Conservation (phyloP, 2,113 vertebrate genomes). For the Corythornis vintsioides region DNA sequence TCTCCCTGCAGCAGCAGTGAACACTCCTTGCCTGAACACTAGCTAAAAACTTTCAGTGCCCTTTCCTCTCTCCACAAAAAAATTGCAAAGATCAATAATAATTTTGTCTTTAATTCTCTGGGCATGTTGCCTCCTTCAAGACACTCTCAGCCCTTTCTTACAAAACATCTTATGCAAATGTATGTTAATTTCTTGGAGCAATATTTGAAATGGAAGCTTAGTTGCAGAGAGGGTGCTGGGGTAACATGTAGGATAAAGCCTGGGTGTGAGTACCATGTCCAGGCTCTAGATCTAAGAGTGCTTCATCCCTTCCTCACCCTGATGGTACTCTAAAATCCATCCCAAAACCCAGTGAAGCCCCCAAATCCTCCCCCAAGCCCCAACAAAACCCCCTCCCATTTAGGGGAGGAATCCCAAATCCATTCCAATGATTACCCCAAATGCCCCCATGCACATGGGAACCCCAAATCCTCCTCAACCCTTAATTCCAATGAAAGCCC, state of each 20-base stretch:
- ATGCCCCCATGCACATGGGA: neutral
- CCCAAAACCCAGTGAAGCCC: accelerated
- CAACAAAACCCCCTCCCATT: neutral
- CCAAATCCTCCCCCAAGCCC: neutral
- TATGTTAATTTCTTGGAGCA: neutral
- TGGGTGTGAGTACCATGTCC: neutral
- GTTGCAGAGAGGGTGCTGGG: neutral
- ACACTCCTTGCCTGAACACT: neutral
- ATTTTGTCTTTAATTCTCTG: neutral
- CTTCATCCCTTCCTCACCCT: accelerated
- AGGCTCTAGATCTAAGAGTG: neutral
- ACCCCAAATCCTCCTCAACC: neutral
- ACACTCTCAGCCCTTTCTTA: neutral
- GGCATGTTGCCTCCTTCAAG: neutral
- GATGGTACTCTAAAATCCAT: neutral
- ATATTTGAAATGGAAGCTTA: neutral
- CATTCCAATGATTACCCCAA: too few relatives aligned
- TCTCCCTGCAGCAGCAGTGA: neutral
- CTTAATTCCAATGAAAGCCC: too few relatives aligned
- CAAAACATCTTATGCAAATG: neutral
- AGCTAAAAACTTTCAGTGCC: neutral
- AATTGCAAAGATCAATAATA: neutral
- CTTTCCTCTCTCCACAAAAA: neutral
- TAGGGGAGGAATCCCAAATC: neutral
- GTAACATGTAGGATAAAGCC: neutral